Conservation (phyloP, 2,797 vertebrate species). For the Anomalospiza imberbis region DNA sequence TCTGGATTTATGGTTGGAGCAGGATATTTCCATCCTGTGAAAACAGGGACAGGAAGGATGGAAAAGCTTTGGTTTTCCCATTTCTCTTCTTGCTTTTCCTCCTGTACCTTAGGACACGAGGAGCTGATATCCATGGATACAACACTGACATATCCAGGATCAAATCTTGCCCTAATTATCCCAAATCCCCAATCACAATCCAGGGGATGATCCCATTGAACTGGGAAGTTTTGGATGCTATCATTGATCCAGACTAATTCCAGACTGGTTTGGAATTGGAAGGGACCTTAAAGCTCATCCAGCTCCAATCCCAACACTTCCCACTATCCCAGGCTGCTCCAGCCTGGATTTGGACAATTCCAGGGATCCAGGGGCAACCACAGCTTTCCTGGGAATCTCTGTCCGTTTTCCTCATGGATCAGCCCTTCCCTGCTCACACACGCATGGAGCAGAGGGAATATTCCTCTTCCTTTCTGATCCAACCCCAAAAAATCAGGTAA, state of each 20-base stretch:
- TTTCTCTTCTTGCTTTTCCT: background rate
- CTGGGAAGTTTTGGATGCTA: background rate
- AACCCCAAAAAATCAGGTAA: background rate
- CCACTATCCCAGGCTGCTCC: background rate
- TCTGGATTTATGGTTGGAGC: background rate
- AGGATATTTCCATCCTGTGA: background rate
- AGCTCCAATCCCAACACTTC: background rate
- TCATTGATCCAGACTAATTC: background rate
- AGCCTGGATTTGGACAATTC: background rate
- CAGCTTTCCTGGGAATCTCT: background rate
- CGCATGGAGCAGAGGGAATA: background rate
- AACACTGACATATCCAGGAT: fast-evolving
- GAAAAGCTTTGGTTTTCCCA: background rate
- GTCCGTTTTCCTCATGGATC: background rate
- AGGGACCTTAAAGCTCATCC: background rate
- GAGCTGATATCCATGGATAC: background rate
- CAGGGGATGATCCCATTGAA: background rate
- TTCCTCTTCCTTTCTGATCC: background rate
- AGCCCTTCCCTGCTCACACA: background rate
- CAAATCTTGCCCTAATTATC: background rate
- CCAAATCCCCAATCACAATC: background rate
- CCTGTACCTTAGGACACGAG: background rate
- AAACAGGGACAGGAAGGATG: background rate
- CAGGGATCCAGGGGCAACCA: background rate
- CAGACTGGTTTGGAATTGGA: background rate